Conservation (phyloP, 2,113 vertebrate species). For the Clarias batrachus region DNA sequence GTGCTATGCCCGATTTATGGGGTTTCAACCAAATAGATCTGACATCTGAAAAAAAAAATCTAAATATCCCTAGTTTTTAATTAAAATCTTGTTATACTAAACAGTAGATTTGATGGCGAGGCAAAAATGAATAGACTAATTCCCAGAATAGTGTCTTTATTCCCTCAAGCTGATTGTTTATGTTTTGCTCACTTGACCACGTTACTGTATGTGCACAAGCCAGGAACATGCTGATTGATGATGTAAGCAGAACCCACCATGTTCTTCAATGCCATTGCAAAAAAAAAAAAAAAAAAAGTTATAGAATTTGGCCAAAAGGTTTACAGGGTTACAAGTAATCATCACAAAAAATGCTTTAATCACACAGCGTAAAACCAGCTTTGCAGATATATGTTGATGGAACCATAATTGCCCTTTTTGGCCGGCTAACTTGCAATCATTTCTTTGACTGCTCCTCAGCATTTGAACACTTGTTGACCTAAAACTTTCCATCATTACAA, state of each 20-base stretch:
- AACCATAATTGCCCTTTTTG: not conserved
- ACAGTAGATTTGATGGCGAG: not conserved
- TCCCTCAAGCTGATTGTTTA: not conserved
- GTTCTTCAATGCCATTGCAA: not conserved
- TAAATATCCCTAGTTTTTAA: too few species aligned
- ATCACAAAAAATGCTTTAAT: not conserved
- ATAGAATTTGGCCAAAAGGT: not conserved
- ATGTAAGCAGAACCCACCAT: not conserved
- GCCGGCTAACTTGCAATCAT: not conserved
- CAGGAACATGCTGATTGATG: not conserved
- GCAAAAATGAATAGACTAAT: not conserved
- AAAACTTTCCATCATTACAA: not conserved
- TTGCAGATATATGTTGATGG: not conserved
- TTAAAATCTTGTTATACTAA: not conserved
- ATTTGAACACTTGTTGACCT: not conserved
- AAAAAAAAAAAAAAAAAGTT: not conserved
- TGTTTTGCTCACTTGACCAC: not conserved
- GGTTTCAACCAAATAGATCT: not conserved
- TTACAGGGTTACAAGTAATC: not conserved
- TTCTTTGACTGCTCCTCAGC: not conserved
- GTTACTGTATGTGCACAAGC: not conserved
- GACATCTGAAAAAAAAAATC: not conserved
- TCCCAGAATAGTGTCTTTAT: not conserved
- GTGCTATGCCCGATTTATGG: not conserved
- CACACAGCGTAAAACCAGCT: not conserved